Conservation (phyloP, 1,140 invertebrate genomes). For the Thaumatotibia leucotreta region DNA sequence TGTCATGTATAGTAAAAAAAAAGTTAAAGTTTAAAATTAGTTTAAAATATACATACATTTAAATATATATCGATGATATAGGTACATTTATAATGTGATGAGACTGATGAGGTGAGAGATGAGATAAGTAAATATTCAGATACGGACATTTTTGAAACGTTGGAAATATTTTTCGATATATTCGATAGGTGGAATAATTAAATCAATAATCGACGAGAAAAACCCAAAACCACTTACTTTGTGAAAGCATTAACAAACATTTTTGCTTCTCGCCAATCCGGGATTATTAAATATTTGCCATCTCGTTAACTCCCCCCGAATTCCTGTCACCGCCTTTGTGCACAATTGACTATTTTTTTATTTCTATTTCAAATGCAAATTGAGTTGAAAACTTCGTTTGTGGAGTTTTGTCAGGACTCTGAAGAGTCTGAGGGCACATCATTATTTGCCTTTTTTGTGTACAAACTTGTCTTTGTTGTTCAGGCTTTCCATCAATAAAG, state of each 20-base stretch:
- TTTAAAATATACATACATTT: too few species aligned
- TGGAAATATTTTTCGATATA: too few species aligned
- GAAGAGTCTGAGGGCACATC: too few species aligned
- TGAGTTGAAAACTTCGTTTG: slow-evolving; percentile 50
- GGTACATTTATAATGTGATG: too few species aligned
- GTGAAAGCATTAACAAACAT: not conserved
- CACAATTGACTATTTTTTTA: slow-evolving; percentile 43
- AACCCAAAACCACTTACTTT: not conserved
- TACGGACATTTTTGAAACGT: too few species aligned
- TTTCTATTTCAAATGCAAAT: slow-evolving; percentile 48
- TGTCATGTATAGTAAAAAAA: too few species aligned
- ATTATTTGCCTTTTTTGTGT: not conserved
- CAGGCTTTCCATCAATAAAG: not conserved
- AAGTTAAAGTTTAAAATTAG: too few species aligned
- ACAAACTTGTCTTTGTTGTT: not conserved
- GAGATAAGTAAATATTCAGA: too few species aligned
- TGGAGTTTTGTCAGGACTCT: slow-evolving; percentile 29
- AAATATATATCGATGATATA: too few species aligned
- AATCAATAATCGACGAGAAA: too few species aligned
- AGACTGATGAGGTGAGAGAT: too few species aligned
- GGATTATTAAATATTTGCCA: slow-evolving; percentile 24
- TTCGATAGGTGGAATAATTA: too few species aligned
- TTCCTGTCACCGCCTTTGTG: slow-evolving; percentile 22
- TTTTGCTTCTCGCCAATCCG: not conserved
- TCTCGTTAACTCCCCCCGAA: slow-evolving; percentile 15